A percentile compares a stretch with the other conserved stretches of the same genome.
phyloP scores from a whole-genome alignment of 2,113 vertebrate species.

The Xerus inauris region DNA sequence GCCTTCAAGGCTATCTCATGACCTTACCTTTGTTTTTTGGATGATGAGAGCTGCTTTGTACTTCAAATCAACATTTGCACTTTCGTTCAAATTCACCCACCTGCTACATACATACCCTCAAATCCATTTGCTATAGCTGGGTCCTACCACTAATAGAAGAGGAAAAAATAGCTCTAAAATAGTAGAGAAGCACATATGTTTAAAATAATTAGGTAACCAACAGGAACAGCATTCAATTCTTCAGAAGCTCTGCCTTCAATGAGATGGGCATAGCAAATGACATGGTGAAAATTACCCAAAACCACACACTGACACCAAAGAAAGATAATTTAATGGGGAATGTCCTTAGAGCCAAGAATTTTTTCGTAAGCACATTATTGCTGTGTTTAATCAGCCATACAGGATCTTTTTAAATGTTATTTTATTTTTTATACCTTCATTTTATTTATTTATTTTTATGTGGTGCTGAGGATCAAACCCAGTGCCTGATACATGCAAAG shows the following conservation, averaged over 20 bases:
- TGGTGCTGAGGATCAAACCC: no score
- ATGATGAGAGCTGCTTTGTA: neutral
- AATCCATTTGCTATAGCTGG: neutral
- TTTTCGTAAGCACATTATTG: neutral
- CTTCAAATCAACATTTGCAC: neutral
- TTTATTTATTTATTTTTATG: no score
- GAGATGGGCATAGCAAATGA: neutral
- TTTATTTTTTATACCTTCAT: no score
- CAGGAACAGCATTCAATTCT: neutral
- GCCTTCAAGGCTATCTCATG: neutral
- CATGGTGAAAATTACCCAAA: neutral
- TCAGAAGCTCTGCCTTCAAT: neutral
- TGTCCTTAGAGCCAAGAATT: neutral
- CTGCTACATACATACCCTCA: neutral
- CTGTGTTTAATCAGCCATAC: neutral
- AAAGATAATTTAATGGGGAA: neutral
- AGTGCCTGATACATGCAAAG: no score
- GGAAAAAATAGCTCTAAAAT: neutral
- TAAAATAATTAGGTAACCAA: conserved; percentile 34
- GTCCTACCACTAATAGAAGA: neutral
- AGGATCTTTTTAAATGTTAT: neutral
- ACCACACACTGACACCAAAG: neutral
- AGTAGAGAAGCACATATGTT: conserved; percentile 25
- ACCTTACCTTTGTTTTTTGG: neutral
- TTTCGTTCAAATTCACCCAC: neutral